A percentile compares a stretch with the other conserved stretches of the same genome.
Conservation (phyloP, 92 coral and sea anemone genomes). For the Pocillopora grandis region DNA sequence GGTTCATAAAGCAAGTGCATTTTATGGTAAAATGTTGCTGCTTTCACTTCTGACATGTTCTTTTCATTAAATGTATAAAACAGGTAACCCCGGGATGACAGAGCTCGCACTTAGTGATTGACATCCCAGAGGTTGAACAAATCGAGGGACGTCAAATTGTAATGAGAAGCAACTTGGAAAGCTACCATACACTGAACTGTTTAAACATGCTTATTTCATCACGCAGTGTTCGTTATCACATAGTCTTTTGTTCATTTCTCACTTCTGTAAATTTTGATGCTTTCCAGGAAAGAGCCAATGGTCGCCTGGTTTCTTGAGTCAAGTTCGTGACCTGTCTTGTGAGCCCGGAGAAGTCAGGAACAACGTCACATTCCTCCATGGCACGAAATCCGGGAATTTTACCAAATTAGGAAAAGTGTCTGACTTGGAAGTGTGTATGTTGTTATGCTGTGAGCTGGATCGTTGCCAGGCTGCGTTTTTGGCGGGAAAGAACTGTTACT, state of each 20-base stretch:
- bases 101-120: too few species aligned
- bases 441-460: slow-evolving; percentile 86
- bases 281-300: slow-evolving; percentile 36
- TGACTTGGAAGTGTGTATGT: slow-evolving; percentile 89
- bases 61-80: too few species aligned
- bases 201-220: neutral
- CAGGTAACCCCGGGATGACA: too few species aligned
- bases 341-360: slow-evolving; percentile 62
- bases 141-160: too few species aligned
- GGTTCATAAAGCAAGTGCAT: too few species aligned
- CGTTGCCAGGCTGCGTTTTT: slow-evolving; percentile 91
- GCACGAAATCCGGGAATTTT: slow-evolving; percentile 89
- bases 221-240: neutral
- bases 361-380: slow-evolving; percentile 93
- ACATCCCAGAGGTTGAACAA: too few species aligned
- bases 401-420: slow-evolving; percentile 83
- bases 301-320: slow-evolving; percentile 63
- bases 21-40: too few species aligned
- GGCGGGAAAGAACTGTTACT: slow-evolving; percentile 77
- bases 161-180: too few species aligned
- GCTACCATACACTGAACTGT: too few species aligned
- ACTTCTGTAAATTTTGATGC: neutral
- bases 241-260: neutral
- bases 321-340: slow-evolving; percentile 62
- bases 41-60: too few species aligned